phyloP scores from a whole-genome alignment of 2,797 vertebrate genomes.

The Valencia hispanica region DNA sequence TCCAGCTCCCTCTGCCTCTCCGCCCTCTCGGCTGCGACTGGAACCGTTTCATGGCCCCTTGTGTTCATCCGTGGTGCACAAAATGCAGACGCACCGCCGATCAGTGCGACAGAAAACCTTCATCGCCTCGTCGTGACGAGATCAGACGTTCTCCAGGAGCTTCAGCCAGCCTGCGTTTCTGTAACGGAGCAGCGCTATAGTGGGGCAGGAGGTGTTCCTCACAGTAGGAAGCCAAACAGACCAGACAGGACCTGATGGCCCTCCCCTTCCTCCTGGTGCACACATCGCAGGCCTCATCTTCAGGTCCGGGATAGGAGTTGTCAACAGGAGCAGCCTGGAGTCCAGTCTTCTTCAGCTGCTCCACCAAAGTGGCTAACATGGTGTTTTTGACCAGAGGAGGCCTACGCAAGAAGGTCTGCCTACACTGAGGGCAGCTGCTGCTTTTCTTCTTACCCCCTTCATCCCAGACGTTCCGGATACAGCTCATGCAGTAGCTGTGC shows the following conservation, averaged over 20 bases:
- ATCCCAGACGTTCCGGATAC: background rate
- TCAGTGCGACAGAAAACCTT: conserved; percentile 4
- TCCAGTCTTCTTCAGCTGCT: conserved; percentile 1
- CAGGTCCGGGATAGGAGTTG: background rate
- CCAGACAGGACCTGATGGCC: background rate
- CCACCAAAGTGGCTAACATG: conserved; percentile 2
- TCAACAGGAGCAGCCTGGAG: background rate
- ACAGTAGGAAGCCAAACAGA: background rate
- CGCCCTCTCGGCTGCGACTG: background rate
- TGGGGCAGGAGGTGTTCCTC: background rate
- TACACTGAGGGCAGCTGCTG: background rate
- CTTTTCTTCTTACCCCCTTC: background rate
- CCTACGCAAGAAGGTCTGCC: background rate
- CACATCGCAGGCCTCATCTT: background rate
- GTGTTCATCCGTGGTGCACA: background rate
- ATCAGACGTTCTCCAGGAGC: conserved; percentile 2
- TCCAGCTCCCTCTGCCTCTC: conserved; percentile 5
- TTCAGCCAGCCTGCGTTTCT: background rate
- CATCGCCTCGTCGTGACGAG: background rate
- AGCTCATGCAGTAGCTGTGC: conserved; percentile 7
- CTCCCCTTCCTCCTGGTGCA: background rate
- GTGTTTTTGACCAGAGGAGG: background rate
- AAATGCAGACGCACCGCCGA: conserved; percentile 1
- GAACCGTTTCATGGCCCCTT: background rate
- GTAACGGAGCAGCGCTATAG: background rate